Base-by-base conservation (phyloP, 2,113 vertebrate genomes). In the Percopsis transmontana region DNA sequence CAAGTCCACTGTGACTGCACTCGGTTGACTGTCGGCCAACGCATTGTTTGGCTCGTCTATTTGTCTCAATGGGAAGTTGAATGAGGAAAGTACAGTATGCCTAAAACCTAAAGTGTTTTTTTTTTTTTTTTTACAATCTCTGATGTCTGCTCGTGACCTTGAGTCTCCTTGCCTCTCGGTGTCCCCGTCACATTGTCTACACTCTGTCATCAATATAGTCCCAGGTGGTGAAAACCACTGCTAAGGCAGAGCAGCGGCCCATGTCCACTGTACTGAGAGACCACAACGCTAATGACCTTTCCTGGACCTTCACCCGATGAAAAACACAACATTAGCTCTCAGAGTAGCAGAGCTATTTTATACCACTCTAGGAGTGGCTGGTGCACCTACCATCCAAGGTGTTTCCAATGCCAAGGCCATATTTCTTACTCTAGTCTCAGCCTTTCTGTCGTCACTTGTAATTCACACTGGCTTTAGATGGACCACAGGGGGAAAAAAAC, bases 1-100 rank as follows among this genome's bases (percentile, higher is more conserved):
- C 8, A 33, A 33, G 5, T 7, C 3, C 8, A 2, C 27, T 33
- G 27, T 2, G 27, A 33, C 27, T 33, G 5, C 64, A 56, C 45
- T 56, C 39, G 15, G 51, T 40, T 67, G 59, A 80, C 65, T 68
- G 41, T 42, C 60, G 57, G 80, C 75, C 69, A 62, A 63, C 24
- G 57, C 58, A 10, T 45, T 68, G 48, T 72, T 78, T 80, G 61
- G 75, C 83, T 76, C 75, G 82, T 42, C 54, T 48, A 58, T 80
- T 81, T 68, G 39, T 52, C 55, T 70, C 68, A 69, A 77, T 59
- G 52, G 64, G 41, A 58, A 74, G 66, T 24, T 64, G 59, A 70
- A 66, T n/a, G 51, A 45, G 65, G 61, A 62, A 63, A 50, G 59
- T n/a, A n/a, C n/a, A n/a, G n/a, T 13, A 57, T 39, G 40, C 33